phyloP scores from a whole-genome alignment of 2,113 vertebrate genomes.

The Macroglossus sobrinus region DNA sequence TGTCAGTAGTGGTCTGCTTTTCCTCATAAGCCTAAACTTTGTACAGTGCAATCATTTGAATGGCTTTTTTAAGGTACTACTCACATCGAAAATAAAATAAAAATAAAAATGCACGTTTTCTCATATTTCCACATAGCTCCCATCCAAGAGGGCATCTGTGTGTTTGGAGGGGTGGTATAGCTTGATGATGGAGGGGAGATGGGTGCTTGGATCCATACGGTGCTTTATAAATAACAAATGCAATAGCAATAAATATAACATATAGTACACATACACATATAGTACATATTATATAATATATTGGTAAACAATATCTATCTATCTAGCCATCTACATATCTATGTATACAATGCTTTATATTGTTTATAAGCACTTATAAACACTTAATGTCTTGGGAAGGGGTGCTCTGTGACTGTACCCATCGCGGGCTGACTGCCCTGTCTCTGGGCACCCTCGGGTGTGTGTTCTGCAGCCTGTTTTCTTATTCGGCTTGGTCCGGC shows the following conservation, averaged over 20 bases:
- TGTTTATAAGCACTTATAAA: neutral
- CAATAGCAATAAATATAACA: neutral
- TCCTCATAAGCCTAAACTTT: neutral
- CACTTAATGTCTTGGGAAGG: neutral
- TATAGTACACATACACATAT: neutral
- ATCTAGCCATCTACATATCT: neutral
- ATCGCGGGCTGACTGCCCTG: fast-evolving
- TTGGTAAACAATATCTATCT: neutral
- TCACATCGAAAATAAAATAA: neutral
- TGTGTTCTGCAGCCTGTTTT: neutral
- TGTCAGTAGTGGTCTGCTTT: neutral
- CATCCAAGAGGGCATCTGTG: neutral
- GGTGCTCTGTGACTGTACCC: too few species aligned
- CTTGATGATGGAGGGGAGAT: neutral
- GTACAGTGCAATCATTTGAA: neutral
- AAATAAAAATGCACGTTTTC: neutral
- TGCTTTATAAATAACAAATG: neutral
- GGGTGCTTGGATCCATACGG: neutral
- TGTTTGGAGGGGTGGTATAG: neutral
- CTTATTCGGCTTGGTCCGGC: neutral
- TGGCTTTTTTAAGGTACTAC: neutral
- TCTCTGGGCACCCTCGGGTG: fast-evolving
- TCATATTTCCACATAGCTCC: neutral
- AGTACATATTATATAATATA: neutral
- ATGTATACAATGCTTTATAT: neutral